Conservation (phyloP, 2,888 invertebrate species). For the Protonemura montana region DNA sequence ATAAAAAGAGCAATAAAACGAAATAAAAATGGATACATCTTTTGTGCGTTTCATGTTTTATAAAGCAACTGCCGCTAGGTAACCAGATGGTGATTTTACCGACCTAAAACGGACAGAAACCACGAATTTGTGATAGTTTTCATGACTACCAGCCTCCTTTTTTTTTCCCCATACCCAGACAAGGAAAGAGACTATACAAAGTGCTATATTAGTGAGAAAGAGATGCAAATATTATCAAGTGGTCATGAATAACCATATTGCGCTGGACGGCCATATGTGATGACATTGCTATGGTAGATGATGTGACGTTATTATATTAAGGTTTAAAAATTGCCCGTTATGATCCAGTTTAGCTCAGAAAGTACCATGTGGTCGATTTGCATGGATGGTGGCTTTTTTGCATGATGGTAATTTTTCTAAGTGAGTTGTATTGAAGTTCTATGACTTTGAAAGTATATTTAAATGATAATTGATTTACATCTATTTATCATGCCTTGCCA, state of each 20-base stretch:
- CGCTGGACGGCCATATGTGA: not conserved
- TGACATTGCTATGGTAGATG: not conserved
- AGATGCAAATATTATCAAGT: not conserved
- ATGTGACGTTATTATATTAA: no score
- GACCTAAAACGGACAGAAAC: not conserved
- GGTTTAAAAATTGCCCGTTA: not conserved
- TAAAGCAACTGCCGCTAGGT: not conserved
- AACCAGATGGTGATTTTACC: not conserved
- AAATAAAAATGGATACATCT: not conserved
- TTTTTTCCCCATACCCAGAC: not conserved
- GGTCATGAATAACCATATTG: not conserved
- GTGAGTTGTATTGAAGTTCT: no score
- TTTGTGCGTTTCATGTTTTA: not conserved
- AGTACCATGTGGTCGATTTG: no score
- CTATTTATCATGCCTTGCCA: no score
- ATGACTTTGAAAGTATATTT: no score
- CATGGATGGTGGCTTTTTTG: no score
- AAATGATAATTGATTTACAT: no score
- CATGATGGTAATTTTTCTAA: no score
- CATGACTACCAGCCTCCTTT: not conserved
- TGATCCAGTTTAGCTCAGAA: not conserved
- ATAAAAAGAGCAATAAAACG: not conserved
- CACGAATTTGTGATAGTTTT: conserved; percentile 1
- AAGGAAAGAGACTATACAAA: not conserved
- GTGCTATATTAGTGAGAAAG: not conserved